phyloP scores from a whole-genome alignment of 2,797 vertebrate species.

The Enteromius viviparus region DNA sequence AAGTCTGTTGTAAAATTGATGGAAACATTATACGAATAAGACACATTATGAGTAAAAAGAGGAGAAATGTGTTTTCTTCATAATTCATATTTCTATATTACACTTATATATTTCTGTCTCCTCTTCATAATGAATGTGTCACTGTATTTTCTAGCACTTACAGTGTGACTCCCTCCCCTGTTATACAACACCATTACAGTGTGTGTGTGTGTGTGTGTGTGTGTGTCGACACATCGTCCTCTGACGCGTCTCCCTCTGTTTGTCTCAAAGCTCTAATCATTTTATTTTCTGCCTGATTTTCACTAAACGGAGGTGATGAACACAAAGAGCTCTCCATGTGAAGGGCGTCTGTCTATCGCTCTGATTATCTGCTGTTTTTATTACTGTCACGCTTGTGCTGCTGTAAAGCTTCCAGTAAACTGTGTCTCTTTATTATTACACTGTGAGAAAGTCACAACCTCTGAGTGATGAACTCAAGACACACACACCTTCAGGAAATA shows the following conservation, averaged over 20 bases:
- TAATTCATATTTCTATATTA: background rate
- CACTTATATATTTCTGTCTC: background rate
- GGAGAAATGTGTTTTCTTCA: background rate
- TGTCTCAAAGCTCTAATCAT: constrained; percentile 81
- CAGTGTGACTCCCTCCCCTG: background rate
- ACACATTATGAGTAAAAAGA: background rate
- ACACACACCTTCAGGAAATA: background rate
- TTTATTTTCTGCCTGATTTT: constrained; percentile 85
- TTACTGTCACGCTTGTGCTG: constrained; percentile 5
- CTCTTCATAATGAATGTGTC: background rate
- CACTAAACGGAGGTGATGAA: constrained; percentile 82
- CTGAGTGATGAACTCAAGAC: constrained; percentile 67
- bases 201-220: constrained; percentile 50
- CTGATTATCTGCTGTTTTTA: constrained; percentile 48
- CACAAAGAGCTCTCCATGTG: constrained; percentile 76
- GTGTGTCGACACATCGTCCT: constrained; percentile 78
- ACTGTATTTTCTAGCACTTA: background rate
- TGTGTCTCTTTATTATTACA: constrained; percentile 59
- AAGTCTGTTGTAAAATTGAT: constrained; percentile 55
- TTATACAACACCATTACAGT: background rate
- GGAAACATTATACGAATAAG: constrained; percentile 12
- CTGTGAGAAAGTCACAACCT: constrained; percentile 55
- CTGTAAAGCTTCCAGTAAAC: constrained; percentile 72
- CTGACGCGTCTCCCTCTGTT: constrained; percentile 54
- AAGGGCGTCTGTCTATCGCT: constrained; percentile 71